Conservation (phyloP, 2,888 invertebrate genomes). For the Dendrolimus houi region DNA sequence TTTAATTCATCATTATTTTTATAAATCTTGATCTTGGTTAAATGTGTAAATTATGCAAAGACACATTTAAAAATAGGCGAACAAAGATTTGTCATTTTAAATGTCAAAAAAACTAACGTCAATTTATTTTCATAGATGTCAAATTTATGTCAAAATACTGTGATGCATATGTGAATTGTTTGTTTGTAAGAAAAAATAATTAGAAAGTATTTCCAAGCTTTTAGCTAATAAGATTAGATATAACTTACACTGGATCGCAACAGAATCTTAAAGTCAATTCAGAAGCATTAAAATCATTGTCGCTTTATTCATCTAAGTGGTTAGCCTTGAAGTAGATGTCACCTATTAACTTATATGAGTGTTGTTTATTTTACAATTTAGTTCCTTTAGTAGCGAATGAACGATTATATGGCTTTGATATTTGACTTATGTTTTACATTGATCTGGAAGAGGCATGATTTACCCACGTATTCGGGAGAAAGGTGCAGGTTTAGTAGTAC, state of each 20-base stretch:
- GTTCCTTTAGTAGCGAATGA: slow-evolving; percentile 62
- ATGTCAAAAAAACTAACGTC: not conserved
- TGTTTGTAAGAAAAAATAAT: slow-evolving; percentile 64
- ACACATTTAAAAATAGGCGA: not conserved
- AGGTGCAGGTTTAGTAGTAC: slow-evolving; percentile 66
- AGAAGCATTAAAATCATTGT: slow-evolving; percentile 35
- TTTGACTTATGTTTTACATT: slow-evolving; percentile 68
- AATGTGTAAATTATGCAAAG: too few species aligned
- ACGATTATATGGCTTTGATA: slow-evolving; percentile 74
- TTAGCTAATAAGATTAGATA: slow-evolving; percentile 32
- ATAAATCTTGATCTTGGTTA: too few species aligned
- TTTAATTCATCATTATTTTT: too few species aligned
- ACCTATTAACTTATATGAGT: slow-evolving; percentile 67
- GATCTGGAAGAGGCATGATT: slow-evolving; percentile 71
- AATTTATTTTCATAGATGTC: not conserved
- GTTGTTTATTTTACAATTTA: slow-evolving; percentile 75
- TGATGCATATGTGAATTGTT: slow-evolving; percentile 64
- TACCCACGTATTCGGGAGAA: slow-evolving; percentile 70
- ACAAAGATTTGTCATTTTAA: not conserved
- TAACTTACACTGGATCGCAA: slow-evolving; percentile 21
- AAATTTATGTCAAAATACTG: slow-evolving; percentile 59
- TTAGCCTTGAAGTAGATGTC: slow-evolving; percentile 77
- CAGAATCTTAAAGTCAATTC: slow-evolving; percentile 25
- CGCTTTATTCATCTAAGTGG: slow-evolving; percentile 59
- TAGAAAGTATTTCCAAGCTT: slow-evolving; percentile 55